These are phyloP conservation scores for Achatina immaculata DNA, from an alignment of 1,140 invertebrate species.

Conservation along the genomic window DNA sequence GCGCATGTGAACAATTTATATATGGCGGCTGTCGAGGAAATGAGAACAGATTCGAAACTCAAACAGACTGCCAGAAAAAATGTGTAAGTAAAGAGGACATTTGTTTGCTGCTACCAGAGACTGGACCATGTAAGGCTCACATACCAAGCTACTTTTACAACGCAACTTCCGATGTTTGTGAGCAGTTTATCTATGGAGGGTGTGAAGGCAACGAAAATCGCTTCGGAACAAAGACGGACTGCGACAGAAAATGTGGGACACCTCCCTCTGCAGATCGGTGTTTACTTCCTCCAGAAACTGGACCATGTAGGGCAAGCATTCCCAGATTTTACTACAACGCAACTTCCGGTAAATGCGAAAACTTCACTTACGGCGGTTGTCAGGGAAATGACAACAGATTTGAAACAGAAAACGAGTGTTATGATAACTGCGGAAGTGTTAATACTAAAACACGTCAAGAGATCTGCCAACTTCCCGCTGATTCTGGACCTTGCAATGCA, in stretches of 20 bases:
- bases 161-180: not conserved
- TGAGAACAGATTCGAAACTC: no score
- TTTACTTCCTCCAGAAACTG: not conserved
- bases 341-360: not conserved
- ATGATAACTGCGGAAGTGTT: not conserved
- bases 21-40: not conserved
- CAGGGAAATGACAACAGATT: not conserved
- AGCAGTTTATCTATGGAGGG: not conserved
- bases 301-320: not conserved
- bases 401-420: not conserved
- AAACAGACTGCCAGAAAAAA: not conserved
- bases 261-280: no score
- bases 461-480: not conserved
- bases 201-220: not conserved
- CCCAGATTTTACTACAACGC: not conserved
- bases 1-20: not conserved
- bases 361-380: not conserved
- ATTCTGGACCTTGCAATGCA: slow-evolving; percentile 39
- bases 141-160: not conserved
- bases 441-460: no score
- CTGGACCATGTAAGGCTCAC: not conserved
- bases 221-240: not conserved
- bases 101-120: not conserved
- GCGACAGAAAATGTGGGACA: no score
- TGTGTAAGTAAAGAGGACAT: no score